phyloP scores from a whole-genome alignment of 2,797 vertebrate species.

The Pantherophis alleghaniensis region DNA sequence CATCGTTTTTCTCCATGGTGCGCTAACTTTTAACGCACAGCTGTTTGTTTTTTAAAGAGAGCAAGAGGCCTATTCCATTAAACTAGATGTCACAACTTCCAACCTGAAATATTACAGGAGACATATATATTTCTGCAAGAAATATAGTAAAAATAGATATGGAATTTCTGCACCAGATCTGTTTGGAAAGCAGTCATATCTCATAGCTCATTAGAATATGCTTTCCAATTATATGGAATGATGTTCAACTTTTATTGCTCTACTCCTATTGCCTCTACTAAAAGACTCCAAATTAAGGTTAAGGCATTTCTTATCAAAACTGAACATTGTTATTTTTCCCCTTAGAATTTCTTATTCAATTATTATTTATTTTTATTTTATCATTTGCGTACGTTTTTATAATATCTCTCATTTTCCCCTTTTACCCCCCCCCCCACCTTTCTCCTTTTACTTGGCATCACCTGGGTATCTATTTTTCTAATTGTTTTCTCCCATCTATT shows the following conservation, averaged over 20 bases:
- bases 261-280: neutral
- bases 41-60: neutral
- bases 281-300: neutral
- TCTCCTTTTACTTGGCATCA: no score
- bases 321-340: neutral
- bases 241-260: neutral
- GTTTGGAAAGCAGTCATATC: neutral
- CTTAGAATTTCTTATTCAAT: neutral
- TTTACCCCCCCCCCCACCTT: no score
- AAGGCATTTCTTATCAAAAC: neutral
- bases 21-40: neutral
- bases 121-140: neutral
- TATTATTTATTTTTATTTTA: no score
- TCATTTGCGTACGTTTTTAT: no score
- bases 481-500: no score
- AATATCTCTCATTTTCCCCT: no score
- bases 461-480: no score
- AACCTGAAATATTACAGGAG: neutral
- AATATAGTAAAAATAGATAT: neutral
- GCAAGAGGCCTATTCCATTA: neutral
- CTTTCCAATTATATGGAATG: neutral
- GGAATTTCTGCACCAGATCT: neutral
- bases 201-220: neutral
- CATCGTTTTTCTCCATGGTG: neutral
- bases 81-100: neutral